These are phyloP conservation scores for Strongylocentrotus purpuratus DNA, from an alignment of 35 echinoderm and acorn worm species.

Conservation along the genomic window DNA sequence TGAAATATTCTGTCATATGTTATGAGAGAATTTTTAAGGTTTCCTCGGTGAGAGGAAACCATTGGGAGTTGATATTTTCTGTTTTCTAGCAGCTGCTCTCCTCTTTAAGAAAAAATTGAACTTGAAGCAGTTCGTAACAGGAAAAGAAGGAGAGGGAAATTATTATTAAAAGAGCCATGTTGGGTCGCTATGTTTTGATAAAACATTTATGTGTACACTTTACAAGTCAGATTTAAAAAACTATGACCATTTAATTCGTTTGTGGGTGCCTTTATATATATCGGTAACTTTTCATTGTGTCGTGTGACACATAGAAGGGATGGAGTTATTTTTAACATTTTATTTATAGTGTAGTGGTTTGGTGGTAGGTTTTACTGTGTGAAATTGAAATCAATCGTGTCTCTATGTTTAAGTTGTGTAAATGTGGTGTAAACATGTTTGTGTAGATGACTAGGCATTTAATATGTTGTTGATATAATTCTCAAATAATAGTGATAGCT, in stretches of 20 bases:
- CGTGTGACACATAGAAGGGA: background rate
- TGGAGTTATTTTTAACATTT: background rate
- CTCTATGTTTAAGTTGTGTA: background rate
- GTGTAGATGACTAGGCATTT: background rate
- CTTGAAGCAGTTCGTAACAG: background rate
- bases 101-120: background rate
- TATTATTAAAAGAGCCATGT: background rate
- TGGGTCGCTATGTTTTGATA: background rate
- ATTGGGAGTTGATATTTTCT: background rate
- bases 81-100: background rate
- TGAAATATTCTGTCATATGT: background rate
- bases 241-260: conserved; percentile 7
- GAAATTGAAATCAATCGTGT: background rate
- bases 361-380: background rate
- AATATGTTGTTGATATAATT: no score
- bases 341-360: background rate
- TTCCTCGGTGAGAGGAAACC: background rate
- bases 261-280: conserved; percentile 27
- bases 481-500: no score
- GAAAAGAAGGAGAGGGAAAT: background rate
- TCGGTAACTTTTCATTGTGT: conserved; percentile 25
- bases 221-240: conserved; percentile 9
- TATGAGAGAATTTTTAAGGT: background rate
- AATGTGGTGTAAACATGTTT: background rate
- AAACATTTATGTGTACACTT: conserved; percentile 22